These are phyloP conservation scores for Drosophila maculinotata DNA, from an alignment of 2,888 invertebrate species.

Conservation along the genomic window DNA sequence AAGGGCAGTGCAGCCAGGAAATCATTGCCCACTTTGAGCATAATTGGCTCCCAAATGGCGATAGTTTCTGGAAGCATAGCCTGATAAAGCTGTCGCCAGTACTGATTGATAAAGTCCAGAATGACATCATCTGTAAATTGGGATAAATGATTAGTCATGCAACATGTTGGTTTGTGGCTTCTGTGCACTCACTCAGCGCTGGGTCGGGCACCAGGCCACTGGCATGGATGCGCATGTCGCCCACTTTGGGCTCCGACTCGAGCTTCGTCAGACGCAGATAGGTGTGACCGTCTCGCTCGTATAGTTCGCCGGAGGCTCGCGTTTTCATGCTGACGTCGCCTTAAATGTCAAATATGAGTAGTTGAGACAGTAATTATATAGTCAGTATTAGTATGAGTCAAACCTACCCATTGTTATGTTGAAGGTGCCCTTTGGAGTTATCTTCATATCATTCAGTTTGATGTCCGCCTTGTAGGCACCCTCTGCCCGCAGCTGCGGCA, in stretches of 20 bases:
- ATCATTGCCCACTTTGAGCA: conserved; percentile 79
- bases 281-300: conserved; percentile 86
- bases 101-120: conserved; percentile 86
- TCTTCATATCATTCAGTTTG: conserved; percentile 87
- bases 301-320: conserved; percentile 87
- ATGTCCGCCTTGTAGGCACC: conserved; percentile 88
- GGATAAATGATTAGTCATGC: too few relatives aligned
- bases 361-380: conserved; percentile 13
- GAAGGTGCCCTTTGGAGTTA: conserved; percentile 88
- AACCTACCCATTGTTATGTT: conserved; percentile 88
- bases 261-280: conserved; percentile 87
- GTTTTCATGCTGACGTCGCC: conserved; percentile 87
- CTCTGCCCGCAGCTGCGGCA: conserved; percentile 86
- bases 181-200: conserved; percentile 87
- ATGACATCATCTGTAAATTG: conserved; percentile 75
- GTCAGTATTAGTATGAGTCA: neutral
- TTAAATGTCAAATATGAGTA: conserved; percentile 67
- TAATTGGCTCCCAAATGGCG: conserved; percentile 82
- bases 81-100: conserved; percentile 86
- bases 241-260: conserved; percentile 88
- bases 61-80: conserved; percentile 85
- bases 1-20: conserved; percentile 83
- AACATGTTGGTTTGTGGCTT: too few relatives aligned
- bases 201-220: conserved; percentile 88
- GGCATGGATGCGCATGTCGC: conserved; percentile 87